Evolutionary conservation across 2,797 vertebrate species (phyloP), one percentile per base, ranked within the genome.

Genomic region (Podarcis lilfordi): DNA sequence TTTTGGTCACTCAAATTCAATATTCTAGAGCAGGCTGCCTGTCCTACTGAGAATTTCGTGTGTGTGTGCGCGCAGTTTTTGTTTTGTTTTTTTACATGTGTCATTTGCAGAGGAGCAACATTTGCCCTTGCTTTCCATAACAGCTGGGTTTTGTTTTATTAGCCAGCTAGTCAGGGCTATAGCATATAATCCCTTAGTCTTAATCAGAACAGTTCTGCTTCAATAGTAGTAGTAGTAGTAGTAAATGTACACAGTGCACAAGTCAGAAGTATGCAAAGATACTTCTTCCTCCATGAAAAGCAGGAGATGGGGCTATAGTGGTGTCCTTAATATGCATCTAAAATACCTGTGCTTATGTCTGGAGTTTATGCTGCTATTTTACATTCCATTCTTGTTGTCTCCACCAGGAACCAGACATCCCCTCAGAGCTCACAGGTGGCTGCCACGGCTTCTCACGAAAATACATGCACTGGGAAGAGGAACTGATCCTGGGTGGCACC

Each of bases 391-490:
- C 35, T 8, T 66, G 3, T 87, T 4, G 1, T 2, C 1, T 1
- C 79, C 64, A 55, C 9, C 96, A 99, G 98, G 97, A 93, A 95
- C 98, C 98, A 0, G 96, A 98, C 94, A 98, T 99, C 94, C 96
- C 98, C 0, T 96, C 95, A 0, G 98, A 97, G 88, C 97, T 99
- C 93, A 98, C 97, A 0, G 98, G 98, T 2, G 99, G 99, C 97
- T 99, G 99, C 95, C 98, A 99, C 0, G 98, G 99, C 95, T 99
- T 99, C 95, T 99, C 99, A 94, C 98, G 97, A 97, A 99, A 99
- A 96, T 99, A 99, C 96, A 99, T 99, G 98, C 98, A 98, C 96
- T 99, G 99, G 99, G 98, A 99, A 95, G 98, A 99, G 96, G 99
- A 99, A 94, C 95, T 99, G 95, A 98, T 99, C 95, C 96, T 99